Evolutionary conservation across 2,888 invertebrate species (phyloP), one percentile per base, ranked within the genome.

Genomic region (Aleiodes alternator): DNA sequence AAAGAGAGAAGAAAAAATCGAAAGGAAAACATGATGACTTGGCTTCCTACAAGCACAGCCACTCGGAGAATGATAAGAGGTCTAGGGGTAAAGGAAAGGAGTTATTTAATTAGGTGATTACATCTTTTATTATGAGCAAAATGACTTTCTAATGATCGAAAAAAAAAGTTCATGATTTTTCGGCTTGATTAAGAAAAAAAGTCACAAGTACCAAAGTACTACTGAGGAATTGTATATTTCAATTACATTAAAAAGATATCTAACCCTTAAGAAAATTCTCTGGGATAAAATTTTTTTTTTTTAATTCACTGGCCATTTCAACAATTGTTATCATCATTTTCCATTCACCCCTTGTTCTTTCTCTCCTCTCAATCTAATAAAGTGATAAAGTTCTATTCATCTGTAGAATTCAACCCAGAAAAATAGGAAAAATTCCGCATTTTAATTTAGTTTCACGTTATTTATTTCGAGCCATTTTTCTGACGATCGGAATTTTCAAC

Each of bases 401-500:
- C 6, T 29, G 59, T 38, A 11, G 11, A 38, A 59, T 38, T 3
- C 31, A 34, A 4, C 34, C 56, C 29, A 12, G 12, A 38, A 12
- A 59, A n/a, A n/a, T 3, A 38, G 14, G 14, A 6, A 9, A 34
- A 59, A 31, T 34, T 59, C 34, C 38, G 7, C 1, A 59, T 38
- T n/a, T 14, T 7, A 31, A n/a, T 59, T 59, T 6, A 11, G 38
- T 9, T 31, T 34, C 14, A 34, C 23, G 29, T 31, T 48, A 12
- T 70, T 56, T 31, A 61, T 61, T 50, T 38, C n/a, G 70, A 75
- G 12, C 75, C 75, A 56, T 85, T 87, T 78, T 86, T 87, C 78
- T 89, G 88, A 51, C 86, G 86, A 69, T 90, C 87, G 69, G 83
- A 76, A 75, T 86, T 91, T 83, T 91, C 92, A 84, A 92, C 92